Percentiles rank a stretch among this genome's conserved stretches.
Conservation (phyloP, 1,140 invertebrate species). For the Wiebesia pumilae region DNA sequence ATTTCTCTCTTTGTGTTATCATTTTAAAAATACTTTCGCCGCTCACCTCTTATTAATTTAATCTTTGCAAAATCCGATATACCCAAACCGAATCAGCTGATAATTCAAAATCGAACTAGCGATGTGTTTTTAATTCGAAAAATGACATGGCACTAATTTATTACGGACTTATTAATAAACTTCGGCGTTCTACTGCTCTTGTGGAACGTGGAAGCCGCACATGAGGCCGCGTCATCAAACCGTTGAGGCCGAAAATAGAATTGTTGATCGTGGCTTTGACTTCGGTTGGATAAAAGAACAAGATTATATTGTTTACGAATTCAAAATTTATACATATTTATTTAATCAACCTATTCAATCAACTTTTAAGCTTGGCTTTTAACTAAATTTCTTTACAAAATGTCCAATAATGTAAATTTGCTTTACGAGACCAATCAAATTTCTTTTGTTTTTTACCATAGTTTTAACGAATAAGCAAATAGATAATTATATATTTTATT, state of each 20-base stretch:
- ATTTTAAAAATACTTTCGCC: background rate
- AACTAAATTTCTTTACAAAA: background rate
- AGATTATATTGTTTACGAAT: background rate
- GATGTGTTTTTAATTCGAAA: conserved; percentile 8
- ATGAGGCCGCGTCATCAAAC: conserved; percentile 17
- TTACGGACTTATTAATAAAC: conserved; percentile 27
- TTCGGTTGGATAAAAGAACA: background rate
- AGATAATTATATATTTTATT: background rate
- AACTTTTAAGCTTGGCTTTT: background rate
- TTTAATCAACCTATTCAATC: no score
- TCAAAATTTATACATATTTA: background rate
- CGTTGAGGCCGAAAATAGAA: conserved; percentile 16
- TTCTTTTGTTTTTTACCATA: no score
- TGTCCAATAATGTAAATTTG: no score
- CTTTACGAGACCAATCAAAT: no score
- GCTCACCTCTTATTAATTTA: background rate
- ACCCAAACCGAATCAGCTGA: background rate
- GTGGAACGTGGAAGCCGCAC: background rate
- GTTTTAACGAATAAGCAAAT: no score
- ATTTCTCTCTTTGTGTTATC: background rate
- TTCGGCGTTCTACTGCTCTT: background rate
- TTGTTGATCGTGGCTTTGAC: background rate
- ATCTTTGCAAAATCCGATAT: no score
- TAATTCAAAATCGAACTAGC: conserved; percentile 9
- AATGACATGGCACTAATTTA: background rate